Evolutionary conservation across 2,888 invertebrate genomes (phyloP), one percentile per base, ranked within the genome.

Genomic region (Agrotis ipsilon): DNA sequence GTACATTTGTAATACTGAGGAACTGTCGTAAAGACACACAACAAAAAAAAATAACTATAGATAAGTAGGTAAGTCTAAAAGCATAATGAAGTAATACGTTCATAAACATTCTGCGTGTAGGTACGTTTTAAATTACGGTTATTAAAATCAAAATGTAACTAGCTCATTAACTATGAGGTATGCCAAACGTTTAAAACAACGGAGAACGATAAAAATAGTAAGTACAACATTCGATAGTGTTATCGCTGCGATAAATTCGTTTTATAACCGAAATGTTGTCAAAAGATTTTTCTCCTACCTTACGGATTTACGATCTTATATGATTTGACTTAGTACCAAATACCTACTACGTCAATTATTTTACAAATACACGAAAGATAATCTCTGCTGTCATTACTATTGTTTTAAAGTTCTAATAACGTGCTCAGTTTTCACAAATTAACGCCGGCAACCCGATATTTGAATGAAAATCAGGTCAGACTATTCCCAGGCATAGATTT

Each of bases 401-500:
- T 24, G 18, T n/a, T 43, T 0, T 21, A 66, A n/a, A 52, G 9
- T 52, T 59, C 55, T 48, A n/a, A n/a, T n/a, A n/a, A n/a, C n/a
- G n/a, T n/a, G n/a, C n/a, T n/a, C n/a, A n/a, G n/a, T 72, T 81
- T 74, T 77, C 62, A 62, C 60, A 75, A 76, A 72, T 48, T 32
- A 55, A 55, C 55, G 27, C 73, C 77, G 72, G 73, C 84, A 80
- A 77, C 76, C 75, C 74, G 67, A 32, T 64, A 86, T 80, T 43
- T 83, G 68, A 83, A 74, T 57, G 78, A 83, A 73, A 92, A 90
- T 87, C 90, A 71, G 92, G 92, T 90, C 91, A 89, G 45, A 68
- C 71, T 81, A 85, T 82, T 87, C 80, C 68, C 73, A 81, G 46
- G 65, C 63, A 48, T 27, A 73, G 39, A 70, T 68, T 80, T 39